Base-by-base conservation (phyloP, 1,140 invertebrate species). In the Lutraria rhynchaena region DNA sequence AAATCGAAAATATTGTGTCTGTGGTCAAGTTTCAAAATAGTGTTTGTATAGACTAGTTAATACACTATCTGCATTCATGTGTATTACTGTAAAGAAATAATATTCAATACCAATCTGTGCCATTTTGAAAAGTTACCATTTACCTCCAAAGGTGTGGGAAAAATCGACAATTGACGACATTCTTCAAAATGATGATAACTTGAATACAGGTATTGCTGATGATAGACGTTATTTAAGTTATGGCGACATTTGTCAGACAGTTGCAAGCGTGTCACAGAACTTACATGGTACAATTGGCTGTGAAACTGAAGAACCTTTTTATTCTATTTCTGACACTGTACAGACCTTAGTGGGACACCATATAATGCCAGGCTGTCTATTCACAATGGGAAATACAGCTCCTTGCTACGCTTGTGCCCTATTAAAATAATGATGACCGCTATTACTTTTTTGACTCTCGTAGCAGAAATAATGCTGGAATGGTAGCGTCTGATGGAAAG, bases 381-480 rank as follows among this genome's bases (percentile, higher is more conserved):
- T 69, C 11, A 69, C 44, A 13, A 49, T 69, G 15, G 65, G 44
- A 24, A 2, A 73, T 35, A n/a, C 70, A 37, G 29, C 11, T 1
- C 49, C 70, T 22, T 0, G 51, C 27, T 73, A 73, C 33, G 19
- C 33, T 19, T 55, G 27, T 55, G 5, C 31, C 24, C 55, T 57
- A 15, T 22, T 73, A 15, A 73, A 57, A 58, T n/a, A 35, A 22
- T 44, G 70, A 57, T 22, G 22, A 57, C 22, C 7, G 5, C 7
- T 57, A 57, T 41, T 73, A 55, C 35, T 22, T 57, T 19, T 73
- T 55, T 41, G 49, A 73, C 53, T 58, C 70, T 4, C 53, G 41
- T 51, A 73, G 49, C 31, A 73, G 53, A 41, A 41, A 22, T 57
- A 31, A 44, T 35, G 31, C 35, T 22, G 31, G 49, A 19, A 73